These are phyloP conservation scores for Danionella dracula DNA, from an alignment of 2,797 vertebrate species.

Conservation along the genomic window DNA sequence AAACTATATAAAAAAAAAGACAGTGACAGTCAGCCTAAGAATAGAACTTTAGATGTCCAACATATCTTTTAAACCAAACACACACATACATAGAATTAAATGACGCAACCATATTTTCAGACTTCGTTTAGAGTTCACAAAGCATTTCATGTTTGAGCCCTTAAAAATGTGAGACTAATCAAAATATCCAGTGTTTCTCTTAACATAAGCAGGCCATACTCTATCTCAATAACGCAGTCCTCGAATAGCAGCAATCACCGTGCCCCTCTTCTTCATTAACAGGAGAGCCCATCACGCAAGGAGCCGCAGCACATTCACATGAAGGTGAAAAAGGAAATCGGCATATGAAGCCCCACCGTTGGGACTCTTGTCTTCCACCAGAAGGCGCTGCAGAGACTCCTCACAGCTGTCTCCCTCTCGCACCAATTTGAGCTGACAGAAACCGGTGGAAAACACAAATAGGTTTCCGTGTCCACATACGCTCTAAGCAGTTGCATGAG, in stretches of 20 bases:
- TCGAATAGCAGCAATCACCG: neutral
- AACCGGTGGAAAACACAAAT: neutral
- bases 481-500: neutral
- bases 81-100: too few relatives aligned
- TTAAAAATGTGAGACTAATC: neutral
- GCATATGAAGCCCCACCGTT: constrained; percentile 74
- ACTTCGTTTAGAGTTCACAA: constrained; percentile 2
- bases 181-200: neutral
- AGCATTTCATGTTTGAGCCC: neutral
- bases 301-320: constrained; percentile 66
- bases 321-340: constrained; percentile 74
- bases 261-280: too few relatives aligned
- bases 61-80: too few relatives aligned
- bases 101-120: neutral
- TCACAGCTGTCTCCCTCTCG: constrained; percentile 69
- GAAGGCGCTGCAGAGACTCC: constrained; percentile 66
- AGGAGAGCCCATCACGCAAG: constrained; percentile 61
- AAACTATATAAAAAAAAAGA: too few relatives aligned
- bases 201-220: neutral
- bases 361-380: constrained; percentile 75
- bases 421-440: constrained; percentile 63
- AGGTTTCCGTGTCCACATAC: too few relatives aligned
- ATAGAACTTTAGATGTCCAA: too few relatives aligned
- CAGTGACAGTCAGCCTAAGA: too few relatives aligned
- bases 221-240: too few relatives aligned